These are phyloP conservation scores for Ophion slaviceki DNA, from an alignment of 2,888 invertebrate genomes.

Conservation along the genomic window DNA sequence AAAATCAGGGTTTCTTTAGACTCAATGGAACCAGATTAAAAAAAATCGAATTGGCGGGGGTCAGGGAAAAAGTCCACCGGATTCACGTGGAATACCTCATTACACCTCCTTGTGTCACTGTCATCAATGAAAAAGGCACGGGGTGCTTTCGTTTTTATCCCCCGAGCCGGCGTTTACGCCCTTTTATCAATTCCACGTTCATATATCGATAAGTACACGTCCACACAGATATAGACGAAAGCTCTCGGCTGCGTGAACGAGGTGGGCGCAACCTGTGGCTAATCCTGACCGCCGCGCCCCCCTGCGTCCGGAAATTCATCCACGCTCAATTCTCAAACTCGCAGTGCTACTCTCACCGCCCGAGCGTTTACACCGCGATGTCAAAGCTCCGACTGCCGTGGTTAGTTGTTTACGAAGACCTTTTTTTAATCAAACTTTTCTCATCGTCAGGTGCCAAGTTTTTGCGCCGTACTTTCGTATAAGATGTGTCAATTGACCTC, in stretches of 20 bases:
- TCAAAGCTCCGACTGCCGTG: conserved; percentile 40
- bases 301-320: conserved; percentile 80
- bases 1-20: too few relatives aligned
- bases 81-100: too few relatives aligned
- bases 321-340: conserved; percentile 78
- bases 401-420: conserved; percentile 18
- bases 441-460: conserved; percentile 1
- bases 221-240: conserved; percentile 11
- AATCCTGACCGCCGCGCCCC: conserved; percentile 81
- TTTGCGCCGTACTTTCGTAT: conserved; percentile 8
- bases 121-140: neutral
- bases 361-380: conserved; percentile 74
- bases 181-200: neutral
- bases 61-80: too few relatives aligned
- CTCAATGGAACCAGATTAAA: too few relatives aligned
- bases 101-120: neutral
- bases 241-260: conserved; percentile 70
- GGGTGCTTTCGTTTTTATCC: neutral
- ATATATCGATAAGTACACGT: neutral
- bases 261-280: conserved; percentile 82
- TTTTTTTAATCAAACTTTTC: conserved; percentile 15
- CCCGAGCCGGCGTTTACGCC: conserved; percentile 3
- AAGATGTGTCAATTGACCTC: neutral
- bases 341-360: conserved; percentile 80
- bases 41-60: too few relatives aligned